phyloP scores from a whole-genome alignment of 2,113 vertebrate species.

The Octodon degus region DNA sequence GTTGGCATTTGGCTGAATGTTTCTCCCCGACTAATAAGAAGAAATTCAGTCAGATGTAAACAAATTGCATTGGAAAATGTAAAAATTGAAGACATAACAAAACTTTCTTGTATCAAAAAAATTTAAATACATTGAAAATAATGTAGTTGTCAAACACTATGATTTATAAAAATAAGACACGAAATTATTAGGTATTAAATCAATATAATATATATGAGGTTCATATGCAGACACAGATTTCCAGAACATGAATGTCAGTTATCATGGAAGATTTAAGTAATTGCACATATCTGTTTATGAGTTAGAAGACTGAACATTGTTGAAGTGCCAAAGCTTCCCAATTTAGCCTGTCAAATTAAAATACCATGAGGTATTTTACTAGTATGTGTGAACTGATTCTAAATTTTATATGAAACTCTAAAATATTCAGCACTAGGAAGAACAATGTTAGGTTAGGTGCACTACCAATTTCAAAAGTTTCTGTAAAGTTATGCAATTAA shows the following conservation, averaged over 20 bases:
- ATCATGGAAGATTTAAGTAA: not conserved
- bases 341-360: not conserved
- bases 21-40: not conserved
- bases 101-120: not conserved
- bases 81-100: not conserved
- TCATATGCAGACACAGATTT: not conserved
- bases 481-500: not conserved
- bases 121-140: not conserved
- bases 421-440: not conserved
- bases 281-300: not conserved
- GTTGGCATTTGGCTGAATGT: not conserved
- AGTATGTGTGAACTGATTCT: not conserved
- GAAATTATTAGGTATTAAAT: not conserved
- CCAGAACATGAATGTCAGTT: not conserved
- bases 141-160: not conserved
- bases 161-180: not conserved
- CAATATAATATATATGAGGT: not conserved
- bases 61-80: not conserved
- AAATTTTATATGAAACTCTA: not conserved
- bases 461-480: not conserved
- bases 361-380: not conserved
- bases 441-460: not conserved
- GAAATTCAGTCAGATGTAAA: not conserved
- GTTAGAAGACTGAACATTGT: not conserved
- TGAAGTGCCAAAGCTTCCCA: not conserved